Base-by-base conservation (phyloP, 2,888 invertebrate genomes). In the Willowsia nigromaculata region DNA sequence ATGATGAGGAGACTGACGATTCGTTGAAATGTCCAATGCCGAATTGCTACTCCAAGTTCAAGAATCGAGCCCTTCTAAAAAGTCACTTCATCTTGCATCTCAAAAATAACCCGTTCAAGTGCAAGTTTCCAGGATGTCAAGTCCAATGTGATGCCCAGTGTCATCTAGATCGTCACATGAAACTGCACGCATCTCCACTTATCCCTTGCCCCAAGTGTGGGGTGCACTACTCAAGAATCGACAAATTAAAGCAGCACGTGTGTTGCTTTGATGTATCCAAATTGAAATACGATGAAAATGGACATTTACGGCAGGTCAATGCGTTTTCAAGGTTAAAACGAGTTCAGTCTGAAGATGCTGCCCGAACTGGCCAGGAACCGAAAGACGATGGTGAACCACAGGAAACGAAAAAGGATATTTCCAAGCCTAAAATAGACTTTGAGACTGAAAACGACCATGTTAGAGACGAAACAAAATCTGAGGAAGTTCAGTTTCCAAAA, bases 71-170 rank as follows among this genome's bases (percentile, higher is more conserved):
- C 1, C 71, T 40, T n/a, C 37, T 87, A n/a, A 87, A 87, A 22
- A 27, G 9, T 3, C 86, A 87, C 22, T 87, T 87, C 30, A 81
- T 87, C 27, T 80, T 87, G 9, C 86, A 87, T 18, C 37, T 87
- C 6, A 56, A 87, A 25, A 87, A 87, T 56, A 87, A 87, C 71
- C 86, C 86, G 11, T 87, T 11, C 30, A 40, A 18, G 11, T 87
- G 86, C n/a, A 18, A 11, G 15, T 33, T 87, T 22, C 86, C 86
- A 1, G 86, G 86, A 9, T 87, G 86, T 56, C 25, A n/a, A 0
- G 86, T 87, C 13, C 80, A 87, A 71, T 87, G 86, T 43, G 86
- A 87, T 59, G 86, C 86, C 3, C 81, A 81, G 56, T 87, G 86
- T 59, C 87, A 88, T n/a, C 50, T 88, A 43, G 33, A 81, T 22